Base-by-base conservation (phyloP, 2,113 vertebrate genomes). In the Romanogobio albipinnatus region DNA sequence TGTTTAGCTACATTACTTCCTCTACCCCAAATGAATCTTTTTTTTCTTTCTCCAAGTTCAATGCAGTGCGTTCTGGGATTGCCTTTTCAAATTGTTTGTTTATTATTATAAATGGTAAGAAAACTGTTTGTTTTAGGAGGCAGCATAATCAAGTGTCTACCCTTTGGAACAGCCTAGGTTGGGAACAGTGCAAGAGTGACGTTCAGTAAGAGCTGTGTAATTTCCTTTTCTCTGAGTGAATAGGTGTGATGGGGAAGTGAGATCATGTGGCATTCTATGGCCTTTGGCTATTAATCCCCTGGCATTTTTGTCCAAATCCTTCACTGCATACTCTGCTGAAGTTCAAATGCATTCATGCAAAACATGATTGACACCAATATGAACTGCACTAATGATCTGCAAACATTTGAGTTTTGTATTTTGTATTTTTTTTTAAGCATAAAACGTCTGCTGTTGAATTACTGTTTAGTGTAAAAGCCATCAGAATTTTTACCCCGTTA, bases 231-330 rank as follows among this genome's bases (percentile, higher is more conserved):
- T 73, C 75, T 75, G 68, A 10, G 13, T 75, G 64, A 47, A 71
- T 74, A 85, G 68, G 84, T 51, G 53, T 62, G 77, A 19, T 47
- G 43, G 22, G 76, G 84, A 81, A 74, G 66, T 74, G 22, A 9
- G 77, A 85, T 74, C 84, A 74, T 29, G 33, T 36, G 39, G 59
- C 79, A 81, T 81, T 73, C 68, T 51, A 17, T 59, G 24, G 56
- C 68, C 33, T 49, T 75, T 73, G 4, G 39, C 19, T 19, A 51
- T 26, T 80, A 81, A 80, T 80, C 66, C 53, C 7, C 17, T 36
- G 14, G 26, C 77, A 81, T 79, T 62, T 47, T 26, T 13, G 53
- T 19, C n/a, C 17, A 47, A 45, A 81, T 45, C 47, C 66, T 59
- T 14, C 19, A 15, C 49, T 58, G 61, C 62, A 14, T 56, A 58